Percentiles rank a stretch among this genome's conserved stretches.
phyloP scores from a whole-genome alignment of 2,888 invertebrate species.

The Diaprepes abbreviatus region DNA sequence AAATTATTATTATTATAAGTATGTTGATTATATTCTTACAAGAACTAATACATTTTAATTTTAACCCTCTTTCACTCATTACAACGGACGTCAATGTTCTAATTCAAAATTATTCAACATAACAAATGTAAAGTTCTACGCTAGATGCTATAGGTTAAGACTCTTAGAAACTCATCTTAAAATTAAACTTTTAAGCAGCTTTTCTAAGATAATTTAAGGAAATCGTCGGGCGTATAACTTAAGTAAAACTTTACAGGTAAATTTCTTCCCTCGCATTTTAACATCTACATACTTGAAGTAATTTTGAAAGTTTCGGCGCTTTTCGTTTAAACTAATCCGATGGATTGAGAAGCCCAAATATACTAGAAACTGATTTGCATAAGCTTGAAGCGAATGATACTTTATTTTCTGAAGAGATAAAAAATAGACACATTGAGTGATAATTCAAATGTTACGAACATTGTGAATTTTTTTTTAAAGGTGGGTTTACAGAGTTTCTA shows the following conservation, averaged over 20 bases:
- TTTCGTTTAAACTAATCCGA: slow-evolving; percentile 17
- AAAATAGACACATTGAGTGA: no score
- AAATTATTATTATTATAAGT: no score
- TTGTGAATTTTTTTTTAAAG: no score
- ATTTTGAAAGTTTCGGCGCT: slow-evolving; percentile 21
- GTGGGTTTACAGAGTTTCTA: no score
- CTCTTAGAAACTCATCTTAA: slow-evolving; percentile 4
- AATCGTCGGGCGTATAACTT: slow-evolving; percentile 26
- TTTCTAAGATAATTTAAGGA: slow-evolving; percentile 26
- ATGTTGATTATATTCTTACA: no score
- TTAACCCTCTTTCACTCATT: no score
- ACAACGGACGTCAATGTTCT: not conserved
- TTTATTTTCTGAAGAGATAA: not conserved
- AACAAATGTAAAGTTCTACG: slow-evolving; percentile 4
- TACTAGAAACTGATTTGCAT: slow-evolving; percentile 9
- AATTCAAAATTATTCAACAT: not conserved
- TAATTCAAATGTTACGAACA: no score
- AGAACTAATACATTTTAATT: no score
- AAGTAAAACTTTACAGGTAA: slow-evolving; percentile 27
- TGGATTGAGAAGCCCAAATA: slow-evolving; percentile 17
- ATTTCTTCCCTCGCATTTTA: slow-evolving; percentile 20
- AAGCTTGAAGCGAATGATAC: not conserved
- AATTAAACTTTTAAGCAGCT: slow-evolving; percentile 27
- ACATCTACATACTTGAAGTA: slow-evolving; percentile 24
- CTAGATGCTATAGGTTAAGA: slow-evolving; percentile 10